Percentiles rank a stretch among this genome's conserved stretches.
Conservation (phyloP, 1,140 invertebrate species). For the Drosophila lacertosa region DNA sequence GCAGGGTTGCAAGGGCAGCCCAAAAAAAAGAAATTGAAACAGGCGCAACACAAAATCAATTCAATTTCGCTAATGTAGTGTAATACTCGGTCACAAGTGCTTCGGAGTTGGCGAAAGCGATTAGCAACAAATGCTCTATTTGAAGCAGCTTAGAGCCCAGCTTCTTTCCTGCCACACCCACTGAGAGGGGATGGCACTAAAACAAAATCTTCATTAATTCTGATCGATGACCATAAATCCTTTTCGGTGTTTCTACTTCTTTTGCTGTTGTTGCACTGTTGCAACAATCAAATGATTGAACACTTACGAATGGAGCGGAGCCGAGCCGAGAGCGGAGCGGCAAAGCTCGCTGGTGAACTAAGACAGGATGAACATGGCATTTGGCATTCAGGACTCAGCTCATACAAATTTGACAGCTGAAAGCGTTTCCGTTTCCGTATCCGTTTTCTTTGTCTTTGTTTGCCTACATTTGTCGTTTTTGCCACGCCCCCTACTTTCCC, state of each 20-base stretch:
- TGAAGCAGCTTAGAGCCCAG: conserved; percentile 40
- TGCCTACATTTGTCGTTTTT: conserved; percentile 59
- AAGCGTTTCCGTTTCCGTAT: conserved; percentile 79
- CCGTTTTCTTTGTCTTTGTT: conserved; percentile 81
- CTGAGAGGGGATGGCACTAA: conserved; percentile 47
- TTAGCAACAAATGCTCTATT: conserved; percentile 76
- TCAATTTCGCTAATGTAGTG: conserved; percentile 83
- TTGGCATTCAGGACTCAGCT: conserved; percentile 37
- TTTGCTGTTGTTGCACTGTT: conserved; percentile 45
- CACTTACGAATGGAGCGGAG: conserved; percentile 52
- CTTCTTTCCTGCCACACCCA: neutral
- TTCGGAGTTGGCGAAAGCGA: conserved; percentile 43
- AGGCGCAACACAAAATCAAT: conserved; percentile 55
- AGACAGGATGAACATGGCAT: conserved; percentile 39
- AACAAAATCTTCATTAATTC: conserved; percentile 84
- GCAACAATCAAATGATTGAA: conserved; percentile 80
- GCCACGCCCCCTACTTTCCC: conserved; percentile 38
- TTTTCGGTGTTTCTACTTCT: conserved; percentile 57
- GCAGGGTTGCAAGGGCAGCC: conserved; percentile 32
- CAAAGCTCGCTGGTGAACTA: conserved; percentile 41
- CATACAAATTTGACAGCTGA: conserved; percentile 81
- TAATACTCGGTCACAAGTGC: conserved; percentile 47
- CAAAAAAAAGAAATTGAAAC: conserved; percentile 1
- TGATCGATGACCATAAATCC: conserved; percentile 83
- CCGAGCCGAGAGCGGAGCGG: conserved; percentile 3